Evolutionary conservation across 2,888 invertebrate species (phyloP).

Genomic region (Ormyrus rosae): DNA sequence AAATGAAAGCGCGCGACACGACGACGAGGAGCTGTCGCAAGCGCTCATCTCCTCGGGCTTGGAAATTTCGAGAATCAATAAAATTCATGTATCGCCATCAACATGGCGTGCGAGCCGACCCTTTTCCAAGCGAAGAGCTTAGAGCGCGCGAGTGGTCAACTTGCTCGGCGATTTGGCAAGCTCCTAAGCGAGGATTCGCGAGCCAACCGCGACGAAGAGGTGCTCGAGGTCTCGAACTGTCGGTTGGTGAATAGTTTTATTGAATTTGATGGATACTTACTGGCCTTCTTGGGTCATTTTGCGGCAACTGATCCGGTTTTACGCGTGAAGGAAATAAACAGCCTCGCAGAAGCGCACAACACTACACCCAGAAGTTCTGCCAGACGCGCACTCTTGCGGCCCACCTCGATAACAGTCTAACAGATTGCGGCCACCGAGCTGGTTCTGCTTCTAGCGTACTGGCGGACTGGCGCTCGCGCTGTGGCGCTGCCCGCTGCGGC

Average conservation of each 20-base stretch:
- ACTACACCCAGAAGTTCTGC: too few species aligned
- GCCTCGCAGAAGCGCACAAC: conserved; percentile 4
- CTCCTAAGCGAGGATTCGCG: background rate
- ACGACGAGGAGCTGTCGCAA: too few species aligned
- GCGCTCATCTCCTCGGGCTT: conserved; percentile 36
- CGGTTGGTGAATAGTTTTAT: too few species aligned
- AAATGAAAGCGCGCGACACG: too few species aligned
- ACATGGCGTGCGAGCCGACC: conserved; percentile 69
- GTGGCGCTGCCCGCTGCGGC: too few species aligned
- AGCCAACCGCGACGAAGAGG: conserved; percentile 61
- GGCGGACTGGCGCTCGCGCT: too few species aligned
- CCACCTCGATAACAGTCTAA: too few species aligned
- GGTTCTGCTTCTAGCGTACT: too few species aligned
- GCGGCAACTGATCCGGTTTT: conserved; percentile 33
- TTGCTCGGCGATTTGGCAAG: too few species aligned
- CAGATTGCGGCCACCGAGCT: too few species aligned
- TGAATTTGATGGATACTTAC: conserved; percentile 65
- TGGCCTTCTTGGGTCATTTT: conserved; percentile 73
- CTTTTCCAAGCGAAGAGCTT: conserved; percentile 61
- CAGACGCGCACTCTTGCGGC: too few species aligned
- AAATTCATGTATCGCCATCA: conserved; percentile 65
- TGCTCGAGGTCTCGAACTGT: conserved; percentile 33
- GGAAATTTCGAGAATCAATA: conserved; percentile 76
- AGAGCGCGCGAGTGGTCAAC: conserved; percentile 14
- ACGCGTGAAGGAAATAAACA: conserved; percentile 67